Conservation (phyloP, 2,113 vertebrate species). For the Pseudolaguvia tuberculata region DNA sequence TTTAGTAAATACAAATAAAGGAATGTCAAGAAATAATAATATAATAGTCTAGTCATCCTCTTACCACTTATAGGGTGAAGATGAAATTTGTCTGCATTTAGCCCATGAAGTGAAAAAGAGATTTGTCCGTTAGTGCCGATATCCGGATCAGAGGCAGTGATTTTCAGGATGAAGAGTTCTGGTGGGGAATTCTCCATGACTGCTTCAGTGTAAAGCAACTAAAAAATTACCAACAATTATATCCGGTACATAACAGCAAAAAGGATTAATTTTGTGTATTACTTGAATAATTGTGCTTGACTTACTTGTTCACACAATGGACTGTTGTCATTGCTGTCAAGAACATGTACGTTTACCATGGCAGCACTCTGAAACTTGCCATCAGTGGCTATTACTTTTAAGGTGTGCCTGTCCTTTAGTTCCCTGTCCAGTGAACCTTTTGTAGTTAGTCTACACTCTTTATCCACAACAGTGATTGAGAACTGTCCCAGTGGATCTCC, state of each 20-base stretch:
- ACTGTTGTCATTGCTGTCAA: conserved; percentile 94
- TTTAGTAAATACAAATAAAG: conserved; percentile 19
- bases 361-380: conserved; percentile 84
- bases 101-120: conserved; percentile 84
- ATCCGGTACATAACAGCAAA: not conserved
- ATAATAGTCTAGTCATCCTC: conserved; percentile 29
- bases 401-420: conserved; percentile 74
- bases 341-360: conserved; percentile 79
- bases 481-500: conserved; percentile 87
- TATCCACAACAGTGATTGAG: conserved; percentile 72
- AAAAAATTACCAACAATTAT: not conserved
- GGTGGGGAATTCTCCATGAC: conserved; percentile 81
- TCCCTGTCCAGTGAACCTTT: conserved; percentile 85
- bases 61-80: conserved; percentile 83
- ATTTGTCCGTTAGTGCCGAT: conserved; percentile 82
- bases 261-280: not conserved
- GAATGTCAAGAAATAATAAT: not conserved
- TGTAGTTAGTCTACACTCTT: conserved; percentile 81
- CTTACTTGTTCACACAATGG: conserved; percentile 89
- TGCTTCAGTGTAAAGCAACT: conserved; percentile 78
- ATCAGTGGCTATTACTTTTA: conserved; percentile 84
- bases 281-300: not conserved
- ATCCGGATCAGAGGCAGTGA: conserved; percentile 81
- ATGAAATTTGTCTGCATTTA: conserved; percentile 80
- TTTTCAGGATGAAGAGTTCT: conserved; percentile 77